Conservation (phyloP, 2,113 vertebrate species). For the Colaptes auratus region DNA sequence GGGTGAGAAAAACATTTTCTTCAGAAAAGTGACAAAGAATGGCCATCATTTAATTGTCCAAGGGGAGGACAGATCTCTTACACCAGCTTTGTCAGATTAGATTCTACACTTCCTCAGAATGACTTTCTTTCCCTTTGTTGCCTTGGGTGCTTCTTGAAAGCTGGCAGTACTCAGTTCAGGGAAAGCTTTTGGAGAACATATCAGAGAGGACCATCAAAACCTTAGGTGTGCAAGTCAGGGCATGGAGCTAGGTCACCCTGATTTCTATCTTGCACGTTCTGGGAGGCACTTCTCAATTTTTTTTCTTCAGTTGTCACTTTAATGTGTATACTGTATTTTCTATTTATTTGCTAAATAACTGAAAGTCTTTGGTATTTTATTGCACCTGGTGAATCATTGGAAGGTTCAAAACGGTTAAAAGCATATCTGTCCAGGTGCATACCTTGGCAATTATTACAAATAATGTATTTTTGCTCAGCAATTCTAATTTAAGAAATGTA, state of each 20-base stretch:
- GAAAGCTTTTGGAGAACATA: background rate
- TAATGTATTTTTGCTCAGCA: background rate
- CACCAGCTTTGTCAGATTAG: background rate
- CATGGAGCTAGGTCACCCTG: background rate
- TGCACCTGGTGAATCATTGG: background rate
- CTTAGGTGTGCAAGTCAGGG: rapidly evolving
- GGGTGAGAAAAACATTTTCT: background rate
- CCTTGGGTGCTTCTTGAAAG: background rate
- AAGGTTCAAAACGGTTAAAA: background rate
- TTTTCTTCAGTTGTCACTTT: background rate
- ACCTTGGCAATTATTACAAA: background rate
- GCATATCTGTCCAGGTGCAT: background rate
- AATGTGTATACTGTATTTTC: background rate
- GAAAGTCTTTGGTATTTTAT: background rate
- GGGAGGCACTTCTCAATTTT: background rate
- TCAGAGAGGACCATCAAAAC: background rate
- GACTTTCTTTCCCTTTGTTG: background rate
- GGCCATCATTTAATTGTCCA: background rate
- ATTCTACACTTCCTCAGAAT: background rate
- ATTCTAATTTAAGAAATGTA: background rate
- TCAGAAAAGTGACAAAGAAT: background rate
- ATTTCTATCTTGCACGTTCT: background rate
- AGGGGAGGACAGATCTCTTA: background rate
- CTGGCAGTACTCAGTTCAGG: background rate
- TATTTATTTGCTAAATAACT: background rate